Percentiles rank a stretch among this genome's conserved stretches.
Evolutionary conservation across 1,140 invertebrate species (phyloP).

Genomic region (Aphis craccivora): DNA sequence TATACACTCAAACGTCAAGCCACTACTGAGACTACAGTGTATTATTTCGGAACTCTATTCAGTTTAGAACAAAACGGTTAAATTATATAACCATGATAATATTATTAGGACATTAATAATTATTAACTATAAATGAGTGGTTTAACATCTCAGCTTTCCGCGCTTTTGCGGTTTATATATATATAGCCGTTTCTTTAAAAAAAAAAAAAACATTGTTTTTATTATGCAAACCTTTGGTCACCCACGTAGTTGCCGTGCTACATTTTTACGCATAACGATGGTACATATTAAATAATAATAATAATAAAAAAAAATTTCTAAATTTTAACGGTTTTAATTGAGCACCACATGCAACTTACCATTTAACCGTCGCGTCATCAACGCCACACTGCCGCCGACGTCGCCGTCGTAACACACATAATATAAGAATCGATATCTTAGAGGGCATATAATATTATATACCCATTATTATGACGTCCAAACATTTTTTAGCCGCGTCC

Average conservation of each 20-base stretch:
- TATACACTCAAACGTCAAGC: no score
- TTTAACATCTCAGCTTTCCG: background rate
- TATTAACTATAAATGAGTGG: background rate
- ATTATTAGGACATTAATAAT: background rate
- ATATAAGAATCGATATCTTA: conserved; percentile 32
- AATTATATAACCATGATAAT: background rate
- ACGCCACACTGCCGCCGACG: background rate
- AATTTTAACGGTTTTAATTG: background rate
- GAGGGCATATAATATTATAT: conserved; percentile 16
- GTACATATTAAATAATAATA: background rate
- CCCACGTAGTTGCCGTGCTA: background rate
- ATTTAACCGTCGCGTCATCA: background rate
- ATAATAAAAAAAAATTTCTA: background rate
- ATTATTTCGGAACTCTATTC: background rate
- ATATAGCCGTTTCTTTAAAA: background rate
- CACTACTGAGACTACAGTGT: background rate
- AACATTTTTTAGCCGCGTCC: background rate
- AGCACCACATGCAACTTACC: background rate
- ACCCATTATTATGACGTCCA: conserved; percentile 1
- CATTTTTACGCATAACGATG: background rate
- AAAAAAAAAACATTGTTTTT: background rate
- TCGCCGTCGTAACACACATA: conserved; percentile 17
- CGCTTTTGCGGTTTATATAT: background rate
- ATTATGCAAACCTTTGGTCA: background rate
- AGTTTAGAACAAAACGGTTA: background rate